Evolutionary conservation across 1,140 invertebrate species (phyloP).

Genomic region (Phenacoccus solenopsis): DNA sequence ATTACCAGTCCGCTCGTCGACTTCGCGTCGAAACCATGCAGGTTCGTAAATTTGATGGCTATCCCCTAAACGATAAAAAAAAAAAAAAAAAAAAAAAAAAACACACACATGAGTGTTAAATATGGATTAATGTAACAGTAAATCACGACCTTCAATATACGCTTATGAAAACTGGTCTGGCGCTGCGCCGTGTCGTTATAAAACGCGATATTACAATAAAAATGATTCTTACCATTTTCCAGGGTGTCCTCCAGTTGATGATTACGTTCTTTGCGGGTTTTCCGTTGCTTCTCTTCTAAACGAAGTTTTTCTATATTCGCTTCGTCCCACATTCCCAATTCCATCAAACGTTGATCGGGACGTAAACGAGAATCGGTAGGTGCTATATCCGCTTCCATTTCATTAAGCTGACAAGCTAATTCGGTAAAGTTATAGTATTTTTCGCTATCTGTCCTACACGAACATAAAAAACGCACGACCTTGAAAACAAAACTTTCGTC

Average conservation of each 20-base stretch:
- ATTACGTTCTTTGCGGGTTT: conserved; percentile 47
- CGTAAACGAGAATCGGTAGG: conserved; percentile 88
- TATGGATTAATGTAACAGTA: neutral
- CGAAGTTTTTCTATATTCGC: conserved; percentile 83
- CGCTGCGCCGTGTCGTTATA: no score
- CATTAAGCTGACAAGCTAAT: conserved; percentile 92
- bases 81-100: neutral
- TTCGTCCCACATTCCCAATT: conserved; percentile 89
- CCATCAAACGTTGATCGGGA: conserved; percentile 96
- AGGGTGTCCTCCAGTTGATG: neutral
- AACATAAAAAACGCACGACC: neutral
- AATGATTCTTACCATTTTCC: neutral
- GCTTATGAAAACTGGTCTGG: neutral
- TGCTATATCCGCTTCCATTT: conserved; percentile 79
- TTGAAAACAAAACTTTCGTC: no score
- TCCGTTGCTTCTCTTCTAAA: conserved; percentile 90
- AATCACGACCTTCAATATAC: no score
- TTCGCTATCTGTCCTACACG: conserved; percentile 17
- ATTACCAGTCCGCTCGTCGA: conserved; percentile 64
- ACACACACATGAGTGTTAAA: neutral
- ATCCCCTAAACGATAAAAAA: neutral
- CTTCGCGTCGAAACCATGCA: conserved; percentile 79
- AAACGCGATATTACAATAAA: neutral
- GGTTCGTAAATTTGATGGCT: conserved; percentile 61
- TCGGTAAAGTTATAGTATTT: conserved; percentile 87